Evolutionary conservation across 2,797 vertebrate species (phyloP).

Genomic region (Megalops cyprinoides): DNA sequence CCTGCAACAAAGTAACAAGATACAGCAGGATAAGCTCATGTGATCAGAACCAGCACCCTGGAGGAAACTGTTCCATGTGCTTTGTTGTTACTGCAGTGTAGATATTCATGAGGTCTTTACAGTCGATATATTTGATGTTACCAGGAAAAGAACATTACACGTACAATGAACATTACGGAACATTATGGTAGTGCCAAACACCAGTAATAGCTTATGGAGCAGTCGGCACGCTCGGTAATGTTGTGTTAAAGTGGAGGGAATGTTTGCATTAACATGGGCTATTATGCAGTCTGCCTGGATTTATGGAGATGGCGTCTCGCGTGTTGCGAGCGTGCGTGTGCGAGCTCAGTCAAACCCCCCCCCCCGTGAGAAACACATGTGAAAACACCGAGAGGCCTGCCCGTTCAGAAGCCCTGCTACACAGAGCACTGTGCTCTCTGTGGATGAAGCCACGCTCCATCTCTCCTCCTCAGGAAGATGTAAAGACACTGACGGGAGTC

Average conservation of each 20-base stretch:
- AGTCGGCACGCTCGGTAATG: background rate
- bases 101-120: background rate
- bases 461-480: constrained; percentile 41
- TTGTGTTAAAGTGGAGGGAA: background rate
- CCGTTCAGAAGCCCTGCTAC: background rate
- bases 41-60: too few relatives aligned
- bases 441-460: too few relatives aligned
- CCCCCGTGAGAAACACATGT: background rate
- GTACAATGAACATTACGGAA: background rate
- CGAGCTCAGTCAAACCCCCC: background rate
- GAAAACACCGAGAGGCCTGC: background rate
- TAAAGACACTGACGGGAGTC: constrained; percentile 28
- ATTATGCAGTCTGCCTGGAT: background rate
- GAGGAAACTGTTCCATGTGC: too few relatives aligned
- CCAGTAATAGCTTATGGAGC: background rate
- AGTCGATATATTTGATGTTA: background rate
- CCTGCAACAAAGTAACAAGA: too few relatives aligned
- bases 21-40: too few relatives aligned
- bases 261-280: constrained; percentile 10
- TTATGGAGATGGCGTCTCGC: background rate
- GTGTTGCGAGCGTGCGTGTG: background rate
- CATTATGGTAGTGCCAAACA: background rate
- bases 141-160: background rate
- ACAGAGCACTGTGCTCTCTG: too few relatives aligned
- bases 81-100: background rate